Conservation (phyloP, 30 jellyfish, hydroid and myxozoan genomes). For the Aurelia aurita complex sp. Pacific region DNA sequence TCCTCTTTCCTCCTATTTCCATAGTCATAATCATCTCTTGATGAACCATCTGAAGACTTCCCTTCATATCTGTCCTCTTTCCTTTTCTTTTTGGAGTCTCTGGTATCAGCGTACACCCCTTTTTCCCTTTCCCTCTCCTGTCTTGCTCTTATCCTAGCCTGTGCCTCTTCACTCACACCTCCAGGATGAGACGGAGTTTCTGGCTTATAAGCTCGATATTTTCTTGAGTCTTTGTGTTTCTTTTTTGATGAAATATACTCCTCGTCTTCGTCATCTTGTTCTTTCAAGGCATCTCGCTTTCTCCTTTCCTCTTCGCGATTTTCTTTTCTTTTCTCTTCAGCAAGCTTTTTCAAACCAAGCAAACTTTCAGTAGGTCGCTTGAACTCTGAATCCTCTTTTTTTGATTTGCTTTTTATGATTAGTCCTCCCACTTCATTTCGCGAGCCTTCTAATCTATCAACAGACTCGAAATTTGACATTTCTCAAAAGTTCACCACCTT, state of each 20-base stretch:
- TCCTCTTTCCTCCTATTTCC: conserved; percentile 23
- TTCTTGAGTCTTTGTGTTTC: conserved; percentile 23
- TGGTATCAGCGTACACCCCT: conserved; percentile 70
- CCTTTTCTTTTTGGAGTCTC: conserved; percentile 24
- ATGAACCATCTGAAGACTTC: neutral
- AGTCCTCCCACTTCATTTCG: conserved; percentile 71
- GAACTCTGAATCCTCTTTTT: conserved; percentile 28
- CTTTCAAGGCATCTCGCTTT: conserved; percentile 6
- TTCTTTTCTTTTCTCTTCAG: conserved; percentile 80
- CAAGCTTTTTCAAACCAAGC: conserved; percentile 87
- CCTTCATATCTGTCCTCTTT: neutral
- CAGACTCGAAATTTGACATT: conserved; percentile 64
- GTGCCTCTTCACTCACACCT: conserved; percentile 87
- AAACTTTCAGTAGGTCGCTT: conserved; percentile 81
- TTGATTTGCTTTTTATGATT: conserved; percentile 66
- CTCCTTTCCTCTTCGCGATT: conserved; percentile 18
- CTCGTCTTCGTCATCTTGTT: conserved; percentile 16
- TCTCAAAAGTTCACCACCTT: neutral
- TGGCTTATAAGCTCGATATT: conserved; percentile 85
- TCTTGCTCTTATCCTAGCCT: conserved; percentile 64
- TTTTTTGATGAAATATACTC: neutral
- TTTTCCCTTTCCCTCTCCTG: conserved; percentile 78
- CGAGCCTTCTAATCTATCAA: conserved; percentile 94
- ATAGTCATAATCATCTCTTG: conserved; percentile 40
- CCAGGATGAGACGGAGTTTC: conserved; percentile 99